phyloP scores from a whole-genome alignment of 2,797 vertebrate species.

The Heterohyrax brucei region DNA sequence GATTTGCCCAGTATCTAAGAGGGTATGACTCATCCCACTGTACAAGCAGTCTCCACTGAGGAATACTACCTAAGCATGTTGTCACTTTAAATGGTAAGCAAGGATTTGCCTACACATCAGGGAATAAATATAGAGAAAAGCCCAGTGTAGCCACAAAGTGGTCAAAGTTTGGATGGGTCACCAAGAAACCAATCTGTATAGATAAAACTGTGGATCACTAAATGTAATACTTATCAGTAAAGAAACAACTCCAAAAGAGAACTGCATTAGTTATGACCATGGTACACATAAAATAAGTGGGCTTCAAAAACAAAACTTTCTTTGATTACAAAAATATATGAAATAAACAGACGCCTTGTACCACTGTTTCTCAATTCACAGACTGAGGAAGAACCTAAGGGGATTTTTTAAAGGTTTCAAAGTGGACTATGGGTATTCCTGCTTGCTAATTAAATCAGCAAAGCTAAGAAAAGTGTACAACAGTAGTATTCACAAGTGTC shows the following conservation, averaged over 20 bases:
- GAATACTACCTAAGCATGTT: conserved; percentile 73
- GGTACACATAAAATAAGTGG: not conserved
- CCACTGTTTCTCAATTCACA: not conserved
- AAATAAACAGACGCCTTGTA: not conserved
- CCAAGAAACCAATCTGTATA: conserved; percentile 33
- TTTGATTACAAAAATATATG: conserved; percentile 37
- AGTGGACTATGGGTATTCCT: not conserved
- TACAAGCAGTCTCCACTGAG: conserved; percentile 37
- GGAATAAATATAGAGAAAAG: conserved; percentile 55
- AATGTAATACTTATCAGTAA: not conserved
- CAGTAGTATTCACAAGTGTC: not conserved
- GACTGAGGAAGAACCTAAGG: not conserved
- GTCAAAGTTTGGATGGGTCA: not conserved
- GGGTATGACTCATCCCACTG: conserved; percentile 47
- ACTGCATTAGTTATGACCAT: not conserved
- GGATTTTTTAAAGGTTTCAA: not conserved
- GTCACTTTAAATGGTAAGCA: conserved; percentile 75
- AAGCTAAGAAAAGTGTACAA: not conserved
- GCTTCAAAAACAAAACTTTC: not conserved
- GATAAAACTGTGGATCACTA: conserved; percentile 39
- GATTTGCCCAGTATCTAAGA: conserved; percentile 71
- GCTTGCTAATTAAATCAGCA: not conserved
- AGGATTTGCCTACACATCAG: conserved; percentile 66
- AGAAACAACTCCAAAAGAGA: not conserved
- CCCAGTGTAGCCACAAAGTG: not conserved